A percentile compares a stretch with the other conserved stretches of the same genome.
phyloP scores from a whole-genome alignment of 2,113 vertebrate genomes.

The Steatornis caripensis region DNA sequence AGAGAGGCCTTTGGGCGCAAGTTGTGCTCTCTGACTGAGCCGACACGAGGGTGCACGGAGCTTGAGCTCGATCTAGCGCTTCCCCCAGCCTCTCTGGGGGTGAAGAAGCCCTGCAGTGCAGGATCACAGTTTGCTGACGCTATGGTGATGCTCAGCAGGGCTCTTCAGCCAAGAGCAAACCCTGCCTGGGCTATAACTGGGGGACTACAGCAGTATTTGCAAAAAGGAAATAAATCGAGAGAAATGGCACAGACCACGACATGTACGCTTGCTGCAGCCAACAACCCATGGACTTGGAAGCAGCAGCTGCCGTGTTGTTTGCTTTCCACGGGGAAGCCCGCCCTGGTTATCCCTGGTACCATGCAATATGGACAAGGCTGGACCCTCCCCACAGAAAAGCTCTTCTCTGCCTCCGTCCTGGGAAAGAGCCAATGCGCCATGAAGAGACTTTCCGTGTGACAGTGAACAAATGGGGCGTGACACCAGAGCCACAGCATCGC shows the following conservation, averaged over 20 bases:
- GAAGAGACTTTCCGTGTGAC: neutral
- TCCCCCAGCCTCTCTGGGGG: neutral
- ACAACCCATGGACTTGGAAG: neutral
- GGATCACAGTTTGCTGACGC: neutral
- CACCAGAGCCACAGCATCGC: neutral
- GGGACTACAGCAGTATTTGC: neutral
- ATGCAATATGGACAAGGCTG: rapidly evolving
- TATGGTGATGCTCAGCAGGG: neutral
- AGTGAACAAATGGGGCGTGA: neutral
- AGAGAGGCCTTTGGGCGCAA: neutral
- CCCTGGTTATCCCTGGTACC: neutral
- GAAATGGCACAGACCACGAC: neutral
- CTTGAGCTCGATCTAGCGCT: neutral
- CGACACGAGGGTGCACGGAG: neutral
- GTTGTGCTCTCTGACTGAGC: neutral
- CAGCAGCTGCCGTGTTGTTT: neutral
- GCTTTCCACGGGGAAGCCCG: neutral
- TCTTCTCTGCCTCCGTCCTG: neutral
- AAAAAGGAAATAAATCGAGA: neutral
- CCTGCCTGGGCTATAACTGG: neutral
- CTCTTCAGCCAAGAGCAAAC: neutral
- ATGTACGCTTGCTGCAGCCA: neutral
- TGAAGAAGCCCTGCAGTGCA: neutral
- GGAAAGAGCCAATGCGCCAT: neutral
- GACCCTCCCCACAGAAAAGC: neutral